phyloP scores from a whole-genome alignment of 2,113 vertebrate genomes.

The Pagrus major region DNA sequence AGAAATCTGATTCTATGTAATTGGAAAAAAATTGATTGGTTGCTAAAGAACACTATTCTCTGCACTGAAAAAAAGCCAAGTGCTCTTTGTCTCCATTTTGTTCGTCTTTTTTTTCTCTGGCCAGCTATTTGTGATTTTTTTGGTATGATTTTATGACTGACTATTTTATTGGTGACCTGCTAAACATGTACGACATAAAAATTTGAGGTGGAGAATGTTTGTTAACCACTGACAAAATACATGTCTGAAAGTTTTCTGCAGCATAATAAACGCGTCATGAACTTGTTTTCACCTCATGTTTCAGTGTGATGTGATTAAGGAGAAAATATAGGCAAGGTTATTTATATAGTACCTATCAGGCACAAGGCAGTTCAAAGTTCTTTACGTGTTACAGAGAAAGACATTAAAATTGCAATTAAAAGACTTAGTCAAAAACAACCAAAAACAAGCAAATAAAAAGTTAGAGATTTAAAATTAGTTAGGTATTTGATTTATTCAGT shows the following conservation, averaged over 20 bases:
- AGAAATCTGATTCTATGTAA: neutral
- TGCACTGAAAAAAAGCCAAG: slow-evolving; percentile 3
- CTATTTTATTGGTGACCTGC: slow-evolving; percentile 45
- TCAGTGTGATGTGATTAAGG: neutral
- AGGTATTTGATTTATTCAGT: too few relatives aligned
- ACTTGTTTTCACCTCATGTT: slow-evolving; percentile 22
- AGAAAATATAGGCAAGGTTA: neutral
- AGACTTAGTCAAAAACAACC: too few relatives aligned
- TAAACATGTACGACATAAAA: slow-evolving; percentile 29
- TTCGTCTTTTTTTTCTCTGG: neutral
- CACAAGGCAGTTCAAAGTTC: too few relatives aligned
- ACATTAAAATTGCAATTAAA: too few relatives aligned
- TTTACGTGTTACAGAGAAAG: too few relatives aligned
- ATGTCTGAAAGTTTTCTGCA: slow-evolving; percentile 58
- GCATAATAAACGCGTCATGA: slow-evolving; percentile 69
- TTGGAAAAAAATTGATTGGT: slow-evolving; percentile 15
- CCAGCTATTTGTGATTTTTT: slow-evolving; percentile 43
- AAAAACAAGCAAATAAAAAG: too few relatives aligned
- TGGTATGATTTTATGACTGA: slow-evolving; percentile 51
- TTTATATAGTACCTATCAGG: too few relatives aligned
- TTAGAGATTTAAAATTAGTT: too few relatives aligned
- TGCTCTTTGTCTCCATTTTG: slow-evolving; percentile 14
- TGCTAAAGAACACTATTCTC: slow-evolving; percentile 34
- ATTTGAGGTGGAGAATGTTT: slow-evolving; percentile 33
- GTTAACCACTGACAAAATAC: slow-evolving; percentile 24